Percentiles rank a stretch among this genome's conserved stretches.
These are phyloP conservation scores for Lottia gigantea DNA, from an alignment of 2,888 invertebrate species.

Conservation along the genomic window DNA sequence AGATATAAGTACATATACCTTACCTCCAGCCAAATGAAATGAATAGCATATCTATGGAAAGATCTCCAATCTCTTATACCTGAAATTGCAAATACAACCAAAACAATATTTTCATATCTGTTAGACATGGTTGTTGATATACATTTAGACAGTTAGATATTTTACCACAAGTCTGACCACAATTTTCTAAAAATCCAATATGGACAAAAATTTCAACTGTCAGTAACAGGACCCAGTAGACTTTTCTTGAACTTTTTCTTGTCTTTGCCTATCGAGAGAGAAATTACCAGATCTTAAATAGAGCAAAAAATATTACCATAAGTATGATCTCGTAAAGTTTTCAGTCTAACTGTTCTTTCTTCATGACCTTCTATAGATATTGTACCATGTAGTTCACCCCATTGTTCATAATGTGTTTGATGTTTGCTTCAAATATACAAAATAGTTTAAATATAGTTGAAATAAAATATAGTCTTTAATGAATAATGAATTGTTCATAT, in stretches of 20 bases:
- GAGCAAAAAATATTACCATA: conserved; percentile 44
- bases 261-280: not conserved
- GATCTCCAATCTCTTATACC: conserved; percentile 57
- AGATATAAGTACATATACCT: not conserved
- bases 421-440: conserved; percentile 44
- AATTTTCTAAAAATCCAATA: conserved; percentile 7
- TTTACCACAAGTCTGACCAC: no score
- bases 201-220: no score
- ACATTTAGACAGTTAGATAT: not conserved
- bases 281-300: no score
- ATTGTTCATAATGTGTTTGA: conserved; percentile 65
- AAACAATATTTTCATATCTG: no score
- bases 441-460: not conserved
- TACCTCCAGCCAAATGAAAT: conserved; percentile 58
- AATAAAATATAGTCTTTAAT: no score
- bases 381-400: conserved; percentile 57
- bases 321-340: conserved; percentile 57
- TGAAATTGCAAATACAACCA: conserved; percentile 22
- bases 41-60: conserved; percentile 59
- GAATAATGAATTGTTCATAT: no score
- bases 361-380: conserved; percentile 53
- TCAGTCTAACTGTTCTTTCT: conserved; percentile 42
- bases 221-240: no score
- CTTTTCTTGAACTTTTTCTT: not conserved
- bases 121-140: not conserved